Evolutionary conservation across 2,113 vertebrate genomes (phyloP).

Genomic region (Desmodus rotundus): DNA sequence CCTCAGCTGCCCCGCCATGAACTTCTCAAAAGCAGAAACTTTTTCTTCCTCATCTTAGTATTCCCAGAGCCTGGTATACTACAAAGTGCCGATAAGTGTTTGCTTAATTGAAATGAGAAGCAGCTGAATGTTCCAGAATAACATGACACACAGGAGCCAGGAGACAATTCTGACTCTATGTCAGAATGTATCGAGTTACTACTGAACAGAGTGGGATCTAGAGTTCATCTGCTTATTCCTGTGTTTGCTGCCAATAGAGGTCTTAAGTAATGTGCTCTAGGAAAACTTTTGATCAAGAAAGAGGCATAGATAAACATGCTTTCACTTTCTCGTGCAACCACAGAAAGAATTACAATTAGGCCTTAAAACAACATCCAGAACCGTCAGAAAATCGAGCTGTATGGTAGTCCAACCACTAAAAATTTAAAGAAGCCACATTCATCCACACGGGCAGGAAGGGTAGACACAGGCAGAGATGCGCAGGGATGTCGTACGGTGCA

Average conservation of each 20-base stretch:
- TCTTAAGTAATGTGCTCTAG: background rate
- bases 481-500: too few species aligned
- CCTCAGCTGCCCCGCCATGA: background rate
- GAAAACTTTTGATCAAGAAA: too few species aligned
- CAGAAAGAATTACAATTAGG: too few species aligned
- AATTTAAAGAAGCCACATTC: too few species aligned
- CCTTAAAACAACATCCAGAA: too few species aligned
- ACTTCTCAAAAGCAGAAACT: background rate
- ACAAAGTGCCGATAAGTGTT: background rate
- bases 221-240: background rate
- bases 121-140: background rate
- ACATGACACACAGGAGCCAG: background rate
- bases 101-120: background rate
- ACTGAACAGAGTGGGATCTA: background rate
- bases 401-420: too few species aligned
- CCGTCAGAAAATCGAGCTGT: too few species aligned
- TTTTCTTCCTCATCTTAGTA: conserved; percentile 4
- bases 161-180: background rate
- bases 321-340: too few species aligned
- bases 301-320: too few species aligned
- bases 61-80: background rate
- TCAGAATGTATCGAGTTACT: background rate
- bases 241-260: background rate
- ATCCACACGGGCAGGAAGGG: too few species aligned
- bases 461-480: too few species aligned